Evolutionary conservation across 2,113 vertebrate genomes (phyloP).

Genomic region (Hassar affinis): DNA sequence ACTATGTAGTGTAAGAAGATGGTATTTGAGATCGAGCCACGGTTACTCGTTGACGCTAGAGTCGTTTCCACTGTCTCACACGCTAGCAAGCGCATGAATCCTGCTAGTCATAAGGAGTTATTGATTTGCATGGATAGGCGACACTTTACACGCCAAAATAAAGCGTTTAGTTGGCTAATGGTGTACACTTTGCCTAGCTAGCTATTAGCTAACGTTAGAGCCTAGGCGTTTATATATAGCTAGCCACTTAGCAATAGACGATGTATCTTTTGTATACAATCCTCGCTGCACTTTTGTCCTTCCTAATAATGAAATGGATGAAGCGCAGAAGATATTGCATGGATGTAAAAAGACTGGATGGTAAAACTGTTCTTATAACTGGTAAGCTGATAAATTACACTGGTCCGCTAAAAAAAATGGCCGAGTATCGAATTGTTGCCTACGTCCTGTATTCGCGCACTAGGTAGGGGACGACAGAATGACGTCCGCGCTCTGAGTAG

Average conservation of each 20-base stretch:
- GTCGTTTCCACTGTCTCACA: too few relatives aligned
- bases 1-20: neutral
- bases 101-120: neutral
- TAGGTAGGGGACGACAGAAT: neutral
- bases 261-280: conserved; percentile 75
- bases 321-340: conserved; percentile 72
- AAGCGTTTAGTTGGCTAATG: conserved; percentile 6
- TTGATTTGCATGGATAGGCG: neutral
- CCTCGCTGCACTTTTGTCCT: conserved; percentile 63
- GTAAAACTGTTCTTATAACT: conserved; percentile 78
- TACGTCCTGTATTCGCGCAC: neutral
- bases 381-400: conserved; percentile 57
- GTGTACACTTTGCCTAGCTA: neutral
- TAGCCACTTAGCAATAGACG: neutral
- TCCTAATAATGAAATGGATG: conserved; percentile 73
- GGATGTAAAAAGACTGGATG: conserved; percentile 74
- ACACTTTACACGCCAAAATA: neutral
- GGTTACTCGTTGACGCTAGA: neutral
- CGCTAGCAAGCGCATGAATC: too few relatives aligned
- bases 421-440: neutral
- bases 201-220: neutral
- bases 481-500: neutral
- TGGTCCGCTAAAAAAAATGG: too few relatives aligned
- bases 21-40: neutral
- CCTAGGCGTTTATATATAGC: neutral